Conservation (phyloP, 2,797 vertebrate species). For the Spondyliosoma cantharus region DNA sequence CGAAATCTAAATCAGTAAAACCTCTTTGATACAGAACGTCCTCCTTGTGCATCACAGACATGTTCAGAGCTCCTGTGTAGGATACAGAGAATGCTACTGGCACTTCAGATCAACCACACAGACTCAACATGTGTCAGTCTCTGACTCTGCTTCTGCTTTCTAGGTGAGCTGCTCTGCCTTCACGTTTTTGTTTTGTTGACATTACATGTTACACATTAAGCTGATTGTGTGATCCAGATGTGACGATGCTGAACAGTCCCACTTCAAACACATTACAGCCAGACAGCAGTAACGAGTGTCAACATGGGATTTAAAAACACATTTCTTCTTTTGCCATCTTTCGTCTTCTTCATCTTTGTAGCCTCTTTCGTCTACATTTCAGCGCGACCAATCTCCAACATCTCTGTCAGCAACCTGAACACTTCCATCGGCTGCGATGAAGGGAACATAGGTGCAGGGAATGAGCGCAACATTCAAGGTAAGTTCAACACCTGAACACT, state of each 20-base stretch:
- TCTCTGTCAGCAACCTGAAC: background rate
- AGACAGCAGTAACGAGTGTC: background rate
- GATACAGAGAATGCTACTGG: too few species aligned
- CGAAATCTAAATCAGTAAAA: background rate
- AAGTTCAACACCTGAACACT: background rate
- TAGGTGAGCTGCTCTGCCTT: background rate
- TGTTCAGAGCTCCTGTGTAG: background rate
- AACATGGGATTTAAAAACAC: background rate
- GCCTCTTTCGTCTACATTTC: background rate
- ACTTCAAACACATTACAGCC: background rate
- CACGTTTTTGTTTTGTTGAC: background rate
- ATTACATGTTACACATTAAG: background rate
- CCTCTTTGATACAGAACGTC: background rate
- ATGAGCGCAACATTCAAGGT: background rate
- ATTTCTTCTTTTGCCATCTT: background rate
- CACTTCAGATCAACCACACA: background rate
- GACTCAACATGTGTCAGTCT: background rate
- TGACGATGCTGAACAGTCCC: background rate
- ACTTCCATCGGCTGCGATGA: background rate
- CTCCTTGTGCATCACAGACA: background rate
- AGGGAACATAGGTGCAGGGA: background rate
- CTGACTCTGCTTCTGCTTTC: background rate
- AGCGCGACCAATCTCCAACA: background rate
- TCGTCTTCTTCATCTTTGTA: background rate
- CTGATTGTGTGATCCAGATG: background rate